Base-by-base conservation (phyloP, 2,797 vertebrate genomes). In the Odontamblyopus lacepedii region DNA sequence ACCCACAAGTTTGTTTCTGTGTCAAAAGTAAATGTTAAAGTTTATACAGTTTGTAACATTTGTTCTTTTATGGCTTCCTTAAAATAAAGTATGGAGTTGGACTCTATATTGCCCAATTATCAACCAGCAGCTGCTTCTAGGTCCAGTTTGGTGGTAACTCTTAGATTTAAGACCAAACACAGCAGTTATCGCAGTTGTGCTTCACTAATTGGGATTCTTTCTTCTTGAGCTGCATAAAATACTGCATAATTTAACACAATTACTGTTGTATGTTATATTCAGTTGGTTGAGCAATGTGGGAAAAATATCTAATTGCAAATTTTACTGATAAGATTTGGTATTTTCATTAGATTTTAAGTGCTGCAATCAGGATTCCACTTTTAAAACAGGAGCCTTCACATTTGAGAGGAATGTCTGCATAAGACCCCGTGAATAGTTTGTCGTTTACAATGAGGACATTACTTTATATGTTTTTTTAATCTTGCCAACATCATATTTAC, bases 161-260 rank as follows among this genome's bases (percentile, higher is more conserved):
- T n/a, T 35, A 30, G 11, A 35, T 35, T 32, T 62, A 9, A 19
- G 35, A 62, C 29, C 18, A 35, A n/a, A 18, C 60, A 9, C 13
- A 60, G 12, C 6, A 60, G 8, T 30, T 1, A 16, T 30, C 57
- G 16, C 15, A 29, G 15, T 30, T 60, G 57, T 18, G 57, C 12
- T 35, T 62, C 30, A n/a, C 60, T 62, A 35, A 62, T 62, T 62
- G 60, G 60, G 60, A 62, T 19, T 62, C 60, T 62, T 62, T 62
- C 30, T 26, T n/a, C 18, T 62, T 32, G 18, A 38, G 60, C 30
- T 35, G 41, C 41, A 12, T 13, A 61, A 6, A 56, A 26, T 56
- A 23, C 26, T 56, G n/a, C 55, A 26, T 23, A 12, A 26, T 56
- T 56, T n/a, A 26, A 23, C 23, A 56, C 26, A 26, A 56, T 56